Conservation (phyloP, 2,888 invertebrate species). For the Apamea epomidion region DNA sequence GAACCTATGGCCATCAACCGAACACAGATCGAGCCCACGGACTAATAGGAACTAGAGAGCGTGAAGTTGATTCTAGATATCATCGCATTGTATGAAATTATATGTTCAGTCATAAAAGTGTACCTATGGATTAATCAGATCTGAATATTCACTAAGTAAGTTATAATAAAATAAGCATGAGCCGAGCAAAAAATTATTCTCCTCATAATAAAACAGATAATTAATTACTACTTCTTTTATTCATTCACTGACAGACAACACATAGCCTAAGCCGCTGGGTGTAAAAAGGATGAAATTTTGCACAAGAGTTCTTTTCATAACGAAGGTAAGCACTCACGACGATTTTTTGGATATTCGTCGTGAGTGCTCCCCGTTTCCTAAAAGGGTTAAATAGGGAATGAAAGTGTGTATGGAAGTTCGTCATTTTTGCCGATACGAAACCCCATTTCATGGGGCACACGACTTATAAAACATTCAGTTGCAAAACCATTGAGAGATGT, state of each 20-base stretch:
- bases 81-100: background rate
- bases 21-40: background rate
- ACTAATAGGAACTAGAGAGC: background rate
- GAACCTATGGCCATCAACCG: background rate
- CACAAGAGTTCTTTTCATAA: background rate
- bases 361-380: background rate
- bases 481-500: background rate
- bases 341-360: background rate
- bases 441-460: background rate
- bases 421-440: background rate
- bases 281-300: background rate
- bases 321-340: background rate
- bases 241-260: background rate
- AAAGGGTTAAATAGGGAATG: background rate
- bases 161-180: background rate
- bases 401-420: background rate
- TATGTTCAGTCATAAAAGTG: background rate
- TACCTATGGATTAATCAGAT: background rate
- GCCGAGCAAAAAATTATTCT: background rate
- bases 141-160: background rate
- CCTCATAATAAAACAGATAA: background rate
- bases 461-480: background rate
- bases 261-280: background rate
- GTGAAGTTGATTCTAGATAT: background rate
- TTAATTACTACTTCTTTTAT: background rate